A percentile compares a stretch with the other conserved stretches of the same genome.
Conservation (phyloP, 2,888 invertebrate genomes). For the Cheiracanthium punctorium region DNA sequence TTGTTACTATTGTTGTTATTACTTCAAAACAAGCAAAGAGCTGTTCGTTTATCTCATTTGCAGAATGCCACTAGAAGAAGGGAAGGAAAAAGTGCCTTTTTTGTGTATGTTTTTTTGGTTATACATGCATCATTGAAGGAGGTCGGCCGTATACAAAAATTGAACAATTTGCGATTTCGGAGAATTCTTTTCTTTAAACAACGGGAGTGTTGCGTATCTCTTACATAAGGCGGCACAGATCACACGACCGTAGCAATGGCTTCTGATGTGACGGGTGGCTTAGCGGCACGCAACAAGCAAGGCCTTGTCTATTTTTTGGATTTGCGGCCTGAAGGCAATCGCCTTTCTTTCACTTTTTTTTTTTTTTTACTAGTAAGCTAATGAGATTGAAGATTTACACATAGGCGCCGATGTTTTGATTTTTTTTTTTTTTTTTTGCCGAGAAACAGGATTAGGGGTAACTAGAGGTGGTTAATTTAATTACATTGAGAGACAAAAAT, state of each 20-base stretch:
- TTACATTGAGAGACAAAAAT: no score
- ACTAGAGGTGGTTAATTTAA: background rate
- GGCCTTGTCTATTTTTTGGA: background rate
- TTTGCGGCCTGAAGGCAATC: background rate
- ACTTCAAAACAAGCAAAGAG: background rate
- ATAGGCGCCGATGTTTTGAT: background rate
- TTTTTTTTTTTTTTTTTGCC: background rate
- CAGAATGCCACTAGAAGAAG: background rate
- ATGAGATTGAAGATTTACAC: conserved; percentile 37
- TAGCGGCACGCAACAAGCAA: conserved; percentile 34
- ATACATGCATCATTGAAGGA: background rate
- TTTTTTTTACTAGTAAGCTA: conserved; percentile 16
- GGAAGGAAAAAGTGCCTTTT: background rate
- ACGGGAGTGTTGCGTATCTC: conserved; percentile 14
- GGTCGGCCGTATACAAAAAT: background rate
- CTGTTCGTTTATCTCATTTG: background rate
- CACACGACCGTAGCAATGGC: conserved; percentile 28
- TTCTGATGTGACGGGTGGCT: conserved; percentile 47
- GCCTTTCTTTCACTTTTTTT: background rate
- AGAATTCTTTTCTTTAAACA: conserved; percentile 12
- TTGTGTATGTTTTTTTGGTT: background rate
- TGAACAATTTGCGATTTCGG: background rate
- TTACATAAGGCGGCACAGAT: conserved; percentile 26
- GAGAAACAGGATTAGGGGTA: background rate
- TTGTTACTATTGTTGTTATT: no score